A percentile compares a stretch with the other conserved stretches of the same genome.
Conservation (phyloP, 53 echinoderm and acorn worm genomes). For the Antedon mediterranea region DNA sequence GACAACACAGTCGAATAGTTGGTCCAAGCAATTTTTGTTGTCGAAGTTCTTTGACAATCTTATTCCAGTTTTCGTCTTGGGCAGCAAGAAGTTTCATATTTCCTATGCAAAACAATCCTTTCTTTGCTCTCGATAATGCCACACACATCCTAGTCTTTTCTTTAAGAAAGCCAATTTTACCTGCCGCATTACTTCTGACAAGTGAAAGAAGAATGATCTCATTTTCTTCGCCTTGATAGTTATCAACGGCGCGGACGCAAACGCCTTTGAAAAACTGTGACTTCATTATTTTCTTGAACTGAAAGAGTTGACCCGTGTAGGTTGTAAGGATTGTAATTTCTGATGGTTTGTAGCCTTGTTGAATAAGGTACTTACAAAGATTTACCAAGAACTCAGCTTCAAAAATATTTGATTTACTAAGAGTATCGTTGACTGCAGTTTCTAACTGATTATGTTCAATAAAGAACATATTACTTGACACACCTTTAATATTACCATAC, state of each 20-base stretch:
- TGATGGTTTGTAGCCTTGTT: slow-evolving; percentile 20
- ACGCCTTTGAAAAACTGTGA: slow-evolving; percentile 4
- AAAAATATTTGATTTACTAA: slow-evolving; percentile 19
- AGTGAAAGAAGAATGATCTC: slow-evolving; percentile 45
- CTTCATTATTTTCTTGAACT: slow-evolving; percentile 13
- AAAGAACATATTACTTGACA: slow-evolving; percentile 28
- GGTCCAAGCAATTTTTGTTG: slow-evolving; percentile 20
- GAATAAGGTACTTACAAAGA: slow-evolving; percentile 22
- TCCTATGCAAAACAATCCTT: slow-evolving; percentile 63
- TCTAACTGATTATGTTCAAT: slow-evolving; percentile 36
- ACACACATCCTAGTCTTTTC: slow-evolving; percentile 17
- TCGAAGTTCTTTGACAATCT: slow-evolving; percentile 22
- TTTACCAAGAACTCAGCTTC: slow-evolving; percentile 26
- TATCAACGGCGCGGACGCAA: slow-evolving; percentile 28
- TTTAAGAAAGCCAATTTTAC: slow-evolving; percentile 36
- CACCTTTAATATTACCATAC: slow-evolving; percentile 12
- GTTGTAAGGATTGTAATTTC: slow-evolving; percentile 38
- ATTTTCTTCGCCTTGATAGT: slow-evolving; percentile 37
- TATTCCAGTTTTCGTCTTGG: slow-evolving; percentile 22
- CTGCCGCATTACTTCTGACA: slow-evolving; percentile 47
- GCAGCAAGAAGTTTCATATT: slow-evolving; percentile 42
- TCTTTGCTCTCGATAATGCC: slow-evolving; percentile 36
- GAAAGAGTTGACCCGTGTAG: slow-evolving; percentile 16
- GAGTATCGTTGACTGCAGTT: slow-evolving; percentile 10
- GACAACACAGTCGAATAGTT: slow-evolving; percentile 39